These are phyloP conservation scores for Acronicta alni DNA, from an alignment of 2,888 invertebrate species.

Conservation along the genomic window DNA sequence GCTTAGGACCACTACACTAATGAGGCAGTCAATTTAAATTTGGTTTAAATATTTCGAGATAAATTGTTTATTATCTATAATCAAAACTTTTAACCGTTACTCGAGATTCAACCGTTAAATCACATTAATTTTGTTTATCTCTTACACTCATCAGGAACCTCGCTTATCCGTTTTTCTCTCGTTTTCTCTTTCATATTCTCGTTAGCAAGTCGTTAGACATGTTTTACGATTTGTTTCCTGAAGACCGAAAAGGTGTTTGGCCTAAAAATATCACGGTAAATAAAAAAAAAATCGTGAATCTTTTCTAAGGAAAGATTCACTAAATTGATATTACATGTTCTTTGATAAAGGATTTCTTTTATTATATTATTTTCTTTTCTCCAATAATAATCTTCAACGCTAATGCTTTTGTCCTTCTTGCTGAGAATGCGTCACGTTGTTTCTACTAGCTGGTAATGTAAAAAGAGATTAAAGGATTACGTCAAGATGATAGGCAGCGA, in stretches of 20 bases:
- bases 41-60: conserved; percentile 16
- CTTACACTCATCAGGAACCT: conserved; percentile 42
- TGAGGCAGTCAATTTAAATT: too few species aligned
- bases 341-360: background rate
- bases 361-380: background rate
- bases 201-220: conserved; percentile 46
- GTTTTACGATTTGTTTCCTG: conserved; percentile 47
- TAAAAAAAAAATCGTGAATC: background rate
- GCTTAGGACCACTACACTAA: too few species aligned
- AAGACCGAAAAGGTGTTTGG: conserved; percentile 38
- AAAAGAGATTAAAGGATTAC: too few species aligned
- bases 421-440: background rate
- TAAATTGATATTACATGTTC: background rate
- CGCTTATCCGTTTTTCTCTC: conserved; percentile 32
- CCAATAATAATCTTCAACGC: background rate
- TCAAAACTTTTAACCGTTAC: conserved; percentile 35
- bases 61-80: conserved; percentile 44
- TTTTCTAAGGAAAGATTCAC: conserved; percentile 4
- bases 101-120: conserved; percentile 34
- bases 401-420: background rate
- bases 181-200: conserved; percentile 41
- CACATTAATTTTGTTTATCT: conserved; percentile 45
- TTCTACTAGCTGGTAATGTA: too few species aligned
- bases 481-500: too few species aligned
- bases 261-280: conserved; percentile 14